Percentiles rank a stretch among this genome's conserved stretches.
Evolutionary conservation across 2,113 vertebrate genomes (phyloP).

Genomic region (Oophaga pumilio): DNA sequence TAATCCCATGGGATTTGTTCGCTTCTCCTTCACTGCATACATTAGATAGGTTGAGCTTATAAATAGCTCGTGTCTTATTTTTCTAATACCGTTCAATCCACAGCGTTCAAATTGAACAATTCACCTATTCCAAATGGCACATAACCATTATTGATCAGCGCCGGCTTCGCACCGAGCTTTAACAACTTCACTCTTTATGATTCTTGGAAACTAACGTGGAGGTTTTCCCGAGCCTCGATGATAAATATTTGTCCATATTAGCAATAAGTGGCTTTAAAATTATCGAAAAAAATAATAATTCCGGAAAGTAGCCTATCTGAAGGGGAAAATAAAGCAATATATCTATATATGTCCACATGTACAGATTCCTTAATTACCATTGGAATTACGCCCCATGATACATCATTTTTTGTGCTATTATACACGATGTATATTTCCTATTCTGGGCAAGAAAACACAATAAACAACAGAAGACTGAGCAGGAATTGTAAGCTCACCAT

Average conservation of each 20-base stretch:
- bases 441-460: too few relatives aligned
- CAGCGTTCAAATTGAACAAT: neutral
- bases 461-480: too few relatives aligned
- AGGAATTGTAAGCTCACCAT: too few relatives aligned
- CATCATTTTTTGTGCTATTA: too few relatives aligned
- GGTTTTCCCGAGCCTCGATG: neutral
- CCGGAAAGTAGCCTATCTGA: neutral
- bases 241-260: slow-evolving; percentile 6
- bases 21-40: neutral
- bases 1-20: too few relatives aligned
- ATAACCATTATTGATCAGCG: slow-evolving; percentile 22
- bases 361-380: too few relatives aligned
- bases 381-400: too few relatives aligned
- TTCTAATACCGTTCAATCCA: neutral
- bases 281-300: neutral
- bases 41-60: neutral
- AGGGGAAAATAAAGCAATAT: neutral
- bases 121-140: neutral
- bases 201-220: slow-evolving; percentile 1
- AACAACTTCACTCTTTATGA: neutral
- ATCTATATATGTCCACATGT: too few relatives aligned
- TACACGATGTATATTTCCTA: too few relatives aligned
- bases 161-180: neutral
- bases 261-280: neutral
- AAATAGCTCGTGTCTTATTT: neutral